A percentile compares a stretch with the other conserved stretches of the same genome.
These are phyloP conservation scores for Drosophila lacicola DNA, from an alignment of 2,888 invertebrate species.

Conservation along the genomic window DNA sequence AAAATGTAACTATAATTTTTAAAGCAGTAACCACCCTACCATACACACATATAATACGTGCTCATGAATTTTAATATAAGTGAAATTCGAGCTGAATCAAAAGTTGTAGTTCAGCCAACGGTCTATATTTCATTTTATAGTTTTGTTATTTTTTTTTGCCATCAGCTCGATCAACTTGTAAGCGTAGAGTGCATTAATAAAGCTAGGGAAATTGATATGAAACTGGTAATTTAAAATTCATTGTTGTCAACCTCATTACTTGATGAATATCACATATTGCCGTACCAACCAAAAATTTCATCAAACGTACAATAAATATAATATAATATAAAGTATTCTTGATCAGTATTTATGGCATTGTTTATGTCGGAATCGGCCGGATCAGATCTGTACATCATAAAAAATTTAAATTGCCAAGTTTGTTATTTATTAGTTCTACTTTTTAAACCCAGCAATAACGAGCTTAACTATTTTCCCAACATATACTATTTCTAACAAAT, in stretches of 20 bases:
- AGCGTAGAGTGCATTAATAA: constrained; percentile 19
- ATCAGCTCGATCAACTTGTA: constrained; percentile 7
- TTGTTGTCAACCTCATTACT: too few relatives aligned
- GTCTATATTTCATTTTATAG: constrained; percentile 14
- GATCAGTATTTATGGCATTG: too few relatives aligned
- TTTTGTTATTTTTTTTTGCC: constrained; percentile 29
- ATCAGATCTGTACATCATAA: too few relatives aligned
- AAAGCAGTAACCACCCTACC: constrained; percentile 14
- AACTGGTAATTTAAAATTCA: neutral
- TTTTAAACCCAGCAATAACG: too few relatives aligned
- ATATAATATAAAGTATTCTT: too few relatives aligned
- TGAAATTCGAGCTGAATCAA: constrained; percentile 11
- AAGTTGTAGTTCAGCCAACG: constrained; percentile 1
- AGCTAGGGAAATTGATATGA: constrained; percentile 22
- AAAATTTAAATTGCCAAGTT: too few relatives aligned
- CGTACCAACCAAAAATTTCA: neutral
- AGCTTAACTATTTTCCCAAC: too few relatives aligned
- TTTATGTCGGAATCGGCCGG: too few relatives aligned
- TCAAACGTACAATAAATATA: too few relatives aligned
- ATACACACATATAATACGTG: constrained; percentile 7
- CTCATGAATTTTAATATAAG: constrained; percentile 24
- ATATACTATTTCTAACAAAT: too few relatives aligned
- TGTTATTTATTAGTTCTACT: too few relatives aligned
- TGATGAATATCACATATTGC: neutral
- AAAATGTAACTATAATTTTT: constrained; percentile 18